phyloP scores from a whole-genome alignment of 2,113 vertebrate species.

The Clarias magur region DNA sequence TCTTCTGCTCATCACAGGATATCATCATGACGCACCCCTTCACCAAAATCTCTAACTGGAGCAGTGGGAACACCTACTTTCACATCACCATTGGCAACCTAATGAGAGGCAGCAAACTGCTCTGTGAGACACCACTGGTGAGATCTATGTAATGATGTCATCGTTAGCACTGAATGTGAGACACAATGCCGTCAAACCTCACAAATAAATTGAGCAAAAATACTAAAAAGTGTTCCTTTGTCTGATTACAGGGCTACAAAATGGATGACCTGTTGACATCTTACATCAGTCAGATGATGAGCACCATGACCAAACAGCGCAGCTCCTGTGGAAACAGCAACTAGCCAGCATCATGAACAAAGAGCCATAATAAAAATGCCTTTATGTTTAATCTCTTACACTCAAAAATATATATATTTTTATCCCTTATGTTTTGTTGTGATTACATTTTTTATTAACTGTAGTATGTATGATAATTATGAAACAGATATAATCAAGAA shows the following conservation, averaged over 20 bases:
- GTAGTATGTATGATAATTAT: neutral
- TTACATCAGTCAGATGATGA: conserved; percentile 98
- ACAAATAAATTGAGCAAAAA: neutral
- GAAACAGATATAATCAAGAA: neutral
- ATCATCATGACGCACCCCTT: conserved; percentile 91
- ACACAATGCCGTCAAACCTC: neutral
- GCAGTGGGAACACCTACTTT: conserved; percentile 96
- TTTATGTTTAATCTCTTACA: conserved; percentile 8
- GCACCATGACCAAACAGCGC: conserved; percentile 91
- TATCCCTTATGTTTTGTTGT: neutral
- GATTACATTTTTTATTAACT: neutral
- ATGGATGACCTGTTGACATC: conserved; percentile 98
- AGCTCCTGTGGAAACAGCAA: conserved; percentile 79
- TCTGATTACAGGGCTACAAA: conserved; percentile 87
- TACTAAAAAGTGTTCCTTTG: neutral
- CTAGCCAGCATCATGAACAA: conserved; percentile 66
- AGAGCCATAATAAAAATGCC: conserved; percentile 7
- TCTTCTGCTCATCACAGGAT: conserved; percentile 71
- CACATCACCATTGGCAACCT: conserved; percentile 97
- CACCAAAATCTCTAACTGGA: conserved; percentile 99
- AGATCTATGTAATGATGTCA: conserved; percentile 18
- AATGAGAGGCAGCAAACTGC: conserved; percentile 91
- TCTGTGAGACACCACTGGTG: conserved; percentile 94
- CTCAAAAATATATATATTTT: conserved; percentile 32
- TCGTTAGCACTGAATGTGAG: neutral